These are phyloP conservation scores for Pelobates cultripes DNA, from an alignment of 2,797 vertebrate genomes.

Conservation along the genomic window DNA sequence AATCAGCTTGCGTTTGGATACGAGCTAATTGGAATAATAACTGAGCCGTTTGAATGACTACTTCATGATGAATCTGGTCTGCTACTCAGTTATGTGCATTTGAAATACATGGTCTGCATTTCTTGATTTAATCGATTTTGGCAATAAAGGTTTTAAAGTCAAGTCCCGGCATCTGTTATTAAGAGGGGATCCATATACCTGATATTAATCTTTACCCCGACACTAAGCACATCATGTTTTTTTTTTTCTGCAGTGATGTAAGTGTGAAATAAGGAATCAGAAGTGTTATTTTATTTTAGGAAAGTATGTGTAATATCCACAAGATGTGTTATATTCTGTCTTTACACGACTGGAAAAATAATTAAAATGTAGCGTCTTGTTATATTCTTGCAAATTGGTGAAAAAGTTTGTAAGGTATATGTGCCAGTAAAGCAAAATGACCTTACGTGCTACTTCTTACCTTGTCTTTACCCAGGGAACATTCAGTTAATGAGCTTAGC, in stretches of 20 bases:
- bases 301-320: slow-evolving; percentile 29
- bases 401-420: slow-evolving; percentile 36
- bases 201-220: too few relatives aligned
- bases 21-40: too few relatives aligned
- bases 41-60: too few relatives aligned
- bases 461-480: slow-evolving; percentile 36
- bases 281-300: slow-evolving; percentile 41
- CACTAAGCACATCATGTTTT: background rate
- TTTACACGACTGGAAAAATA: slow-evolving; percentile 12
- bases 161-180: too few relatives aligned
- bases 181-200: too few relatives aligned
- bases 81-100: too few relatives aligned
- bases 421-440: slow-evolving; percentile 29
- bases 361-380: slow-evolving; percentile 39
- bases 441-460: slow-evolving; percentile 38
- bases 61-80: too few relatives aligned
- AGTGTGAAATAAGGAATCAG: slow-evolving; percentile 21
- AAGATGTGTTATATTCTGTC: slow-evolving; percentile 33
- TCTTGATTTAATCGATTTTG: too few relatives aligned
- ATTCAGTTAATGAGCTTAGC: slow-evolving; percentile 47
- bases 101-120: too few relatives aligned
- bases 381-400: slow-evolving; percentile 22
- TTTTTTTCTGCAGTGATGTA: slow-evolving; percentile 20
- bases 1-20: too few relatives aligned
- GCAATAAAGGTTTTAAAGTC: too few relatives aligned